A percentile compares a stretch with the other conserved stretches of the same genome.
Evolutionary conservation across 2,113 vertebrate genomes (phyloP).

Genomic region (Ameiurus melas): DNA sequence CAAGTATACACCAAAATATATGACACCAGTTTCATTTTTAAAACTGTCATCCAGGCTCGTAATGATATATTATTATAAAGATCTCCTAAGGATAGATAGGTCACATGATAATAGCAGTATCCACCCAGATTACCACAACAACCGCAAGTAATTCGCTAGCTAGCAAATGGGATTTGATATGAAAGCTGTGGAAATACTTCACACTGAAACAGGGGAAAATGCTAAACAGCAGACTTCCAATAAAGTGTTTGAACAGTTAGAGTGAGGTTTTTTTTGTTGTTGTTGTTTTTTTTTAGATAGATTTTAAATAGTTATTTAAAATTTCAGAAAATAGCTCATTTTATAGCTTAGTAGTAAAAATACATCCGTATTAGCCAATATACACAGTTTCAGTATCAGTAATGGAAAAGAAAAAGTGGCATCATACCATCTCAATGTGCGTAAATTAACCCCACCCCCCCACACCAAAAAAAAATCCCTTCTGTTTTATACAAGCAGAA

Average conservation of each 20-base stretch:
- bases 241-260: not conserved
- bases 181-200: not conserved
- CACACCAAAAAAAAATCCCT: not conserved
- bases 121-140: not conserved
- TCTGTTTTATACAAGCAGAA: not conserved
- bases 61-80: not conserved
- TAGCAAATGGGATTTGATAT: not conserved
- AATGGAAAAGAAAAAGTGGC: not conserved
- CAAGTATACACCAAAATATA: too few relatives aligned
- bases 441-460: too few relatives aligned
- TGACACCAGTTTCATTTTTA: not conserved
- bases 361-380: not conserved
- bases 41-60: not conserved
- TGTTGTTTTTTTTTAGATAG: too few relatives aligned
- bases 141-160: not conserved
- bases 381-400: not conserved
- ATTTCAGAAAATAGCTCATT: not conserved
- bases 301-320: not conserved
- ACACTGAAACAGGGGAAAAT: not conserved
- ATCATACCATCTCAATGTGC: not conserved
- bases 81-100: too few relatives aligned
- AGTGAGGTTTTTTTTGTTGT: too few relatives aligned
- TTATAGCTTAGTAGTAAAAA: not conserved
- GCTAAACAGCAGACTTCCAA: not conserved
- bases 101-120: not conserved